phyloP scores from a whole-genome alignment of 2,888 invertebrate species.

The Mycogona germanica region DNA sequence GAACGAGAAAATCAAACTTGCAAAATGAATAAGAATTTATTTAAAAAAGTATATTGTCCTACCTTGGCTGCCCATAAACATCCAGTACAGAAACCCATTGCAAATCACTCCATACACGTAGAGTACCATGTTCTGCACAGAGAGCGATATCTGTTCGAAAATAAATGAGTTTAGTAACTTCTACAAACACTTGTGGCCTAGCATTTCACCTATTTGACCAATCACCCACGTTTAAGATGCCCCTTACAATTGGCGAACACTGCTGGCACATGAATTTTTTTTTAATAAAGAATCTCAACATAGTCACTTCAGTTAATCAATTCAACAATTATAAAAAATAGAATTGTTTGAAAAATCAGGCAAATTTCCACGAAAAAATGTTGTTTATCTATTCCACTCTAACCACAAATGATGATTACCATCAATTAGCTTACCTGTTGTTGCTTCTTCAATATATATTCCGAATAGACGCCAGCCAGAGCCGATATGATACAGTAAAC shows the following conservation, averaged over 20 bases:
- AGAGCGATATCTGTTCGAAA: slow-evolving; percentile 10
- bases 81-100: slow-evolving; percentile 7
- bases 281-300: too few species aligned
- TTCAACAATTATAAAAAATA: too few species aligned
- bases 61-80: slow-evolving; percentile 3
- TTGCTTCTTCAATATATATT: slow-evolving; percentile 15
- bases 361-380: too few species aligned
- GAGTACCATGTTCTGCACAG: slow-evolving; percentile 14
- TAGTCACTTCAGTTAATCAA: too few species aligned
- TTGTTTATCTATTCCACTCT: too few species aligned
- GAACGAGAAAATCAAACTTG: background rate
- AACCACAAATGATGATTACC: too few species aligned
- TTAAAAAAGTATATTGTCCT: slow-evolving; percentile 1
- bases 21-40: background rate
- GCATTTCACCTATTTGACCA: too few species aligned
- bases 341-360: too few species aligned
- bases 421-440: slow-evolving; percentile 12
- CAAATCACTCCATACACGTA: slow-evolving; percentile 16
- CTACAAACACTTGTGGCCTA: background rate
- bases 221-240: too few species aligned
- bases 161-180: background rate
- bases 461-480: slow-evolving; percentile 17
- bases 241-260: too few species aligned
- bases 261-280: too few species aligned
- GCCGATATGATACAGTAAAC: slow-evolving; percentile 13